Base-by-base conservation (phyloP, 1,140 invertebrate genomes). In the Drosophila orosa region DNA sequence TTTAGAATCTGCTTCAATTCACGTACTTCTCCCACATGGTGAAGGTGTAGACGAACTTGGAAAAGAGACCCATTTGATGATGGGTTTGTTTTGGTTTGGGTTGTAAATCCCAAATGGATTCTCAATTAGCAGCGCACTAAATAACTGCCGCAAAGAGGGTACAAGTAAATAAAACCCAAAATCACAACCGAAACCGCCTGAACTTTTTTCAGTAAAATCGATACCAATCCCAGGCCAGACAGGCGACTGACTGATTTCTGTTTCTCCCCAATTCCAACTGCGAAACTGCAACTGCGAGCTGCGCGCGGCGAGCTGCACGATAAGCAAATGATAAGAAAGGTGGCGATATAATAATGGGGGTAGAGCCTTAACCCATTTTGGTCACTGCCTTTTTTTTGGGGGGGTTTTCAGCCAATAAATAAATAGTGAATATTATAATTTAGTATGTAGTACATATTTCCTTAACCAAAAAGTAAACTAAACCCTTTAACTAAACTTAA, bases 11-110 rank as follows among this genome's bases (percentile, higher is more conserved):
- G 56, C 42, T 12, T 31, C 25, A 29, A 58, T 25, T 54, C 39
- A 83, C 83, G 75, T 75, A 89, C 84, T 87, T 83, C 59, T 67
- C 80, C 83, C 72, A 87, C 72, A 89, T 87, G 42, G 63, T 78
- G 50, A 89, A 83, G 67, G 72, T 83, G 57, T 80, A 89, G 76
- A 63, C 74, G 67, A 87, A 87, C 76, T 89, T 87, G 59, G 83
- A 87, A 50, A 87, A 87, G 40, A 87, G 57, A 56, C 84, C 83
- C 83, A 87, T 87, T 80, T 73, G 57, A n/a, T 47, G 78, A 24
- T 56, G 78, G 47, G 55, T 61, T 56, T n/a, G n/a, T n/a, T n/a
- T n/a, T n/a, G n/a, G 39, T 60, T 6, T 19, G 47, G 47, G 47
- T 58, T 60, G 39, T 78, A 74, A 60, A 68, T 40, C 54, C 58